Conservation (phyloP, 2,797 vertebrate species). For the Sebastes wilsoni region DNA sequence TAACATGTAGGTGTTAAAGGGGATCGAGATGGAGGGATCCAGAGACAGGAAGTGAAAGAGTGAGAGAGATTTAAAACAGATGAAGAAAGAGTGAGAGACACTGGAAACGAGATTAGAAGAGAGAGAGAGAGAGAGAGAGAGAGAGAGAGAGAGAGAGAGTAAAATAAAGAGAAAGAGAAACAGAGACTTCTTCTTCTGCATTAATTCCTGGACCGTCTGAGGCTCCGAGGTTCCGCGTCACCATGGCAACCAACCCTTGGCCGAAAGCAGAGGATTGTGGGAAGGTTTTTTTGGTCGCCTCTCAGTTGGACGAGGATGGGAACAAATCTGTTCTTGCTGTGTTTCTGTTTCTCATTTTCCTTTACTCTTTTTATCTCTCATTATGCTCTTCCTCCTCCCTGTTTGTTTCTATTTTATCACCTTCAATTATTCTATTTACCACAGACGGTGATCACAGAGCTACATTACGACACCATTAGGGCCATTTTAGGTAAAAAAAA, state of each 20-base stretch:
- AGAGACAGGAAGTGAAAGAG: neutral
- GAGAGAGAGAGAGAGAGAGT: neutral
- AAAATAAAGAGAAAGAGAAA: neutral
- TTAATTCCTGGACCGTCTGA: constrained; percentile 29
- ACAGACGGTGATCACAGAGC: no score
- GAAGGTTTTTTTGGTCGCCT: constrained; percentile 56
- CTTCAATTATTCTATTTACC: neutral
- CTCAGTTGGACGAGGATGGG: constrained; percentile 53
- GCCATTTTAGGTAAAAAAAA: no score
- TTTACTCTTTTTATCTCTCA: neutral
- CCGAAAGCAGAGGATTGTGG: constrained; percentile 61
- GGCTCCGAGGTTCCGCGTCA: constrained; percentile 21
- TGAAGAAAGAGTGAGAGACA: neutral
- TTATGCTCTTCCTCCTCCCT: no score
- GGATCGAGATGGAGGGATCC: neutral
- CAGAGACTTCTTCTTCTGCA: neutral
- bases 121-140: neutral
- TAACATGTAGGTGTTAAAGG: constrained; percentile 22
- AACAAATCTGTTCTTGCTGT: constrained; percentile 30
- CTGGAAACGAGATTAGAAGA: neutral
- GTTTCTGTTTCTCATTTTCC: neutral
- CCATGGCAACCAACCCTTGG: constrained; percentile 59
- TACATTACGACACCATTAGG: no score
- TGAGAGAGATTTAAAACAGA: neutral
- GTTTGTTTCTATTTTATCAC: neutral